Base-by-base conservation (phyloP, 2,113 vertebrate genomes). In the Cygnus buccinator region DNA sequence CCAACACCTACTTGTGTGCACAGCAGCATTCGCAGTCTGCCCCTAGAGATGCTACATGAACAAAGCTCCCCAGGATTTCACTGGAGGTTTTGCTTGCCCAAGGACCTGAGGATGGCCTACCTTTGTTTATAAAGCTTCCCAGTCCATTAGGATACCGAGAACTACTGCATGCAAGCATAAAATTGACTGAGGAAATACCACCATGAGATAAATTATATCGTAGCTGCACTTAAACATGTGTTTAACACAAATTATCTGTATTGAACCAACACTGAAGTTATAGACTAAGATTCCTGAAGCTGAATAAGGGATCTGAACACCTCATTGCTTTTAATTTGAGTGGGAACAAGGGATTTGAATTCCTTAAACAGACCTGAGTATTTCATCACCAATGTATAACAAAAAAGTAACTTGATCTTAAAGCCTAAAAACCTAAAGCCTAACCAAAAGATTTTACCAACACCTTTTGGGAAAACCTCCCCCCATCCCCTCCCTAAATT, bases 181-280 rank as follows among this genome's bases (percentile, higher is more conserved):
- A 86, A 62, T 79, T 39, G 70, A 18, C 89, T 70, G 57, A 94
- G 80, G 61, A 70, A 95, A 75, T 46, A 58, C 6, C n/a, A 68
- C 61, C 28, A 16, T n/a, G 54, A 94, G 62, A 89, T 18, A 84
- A 48, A 54, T 90, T 65, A 66, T 59, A 91, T 54, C n/a, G 29
- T 66, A 90, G 74, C 48, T 76, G 71, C 44, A 57, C 74, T 89
- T 92, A 50, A 58, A 95, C 84, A 58, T 52, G 17, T 75, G 28
- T 78, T 96, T 90, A 90, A 87, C 41, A 84, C 62, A 87, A 87
- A 93, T 87, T 68, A 94, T 74, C 35, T 66, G 1, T 43, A 81
- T 77, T 82, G 84, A 80, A 78, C 75, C 48, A 81, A 88, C 46
- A 46, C 59, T 5, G 1, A 81, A 90, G 76, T 65, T 75, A 29